These are phyloP conservation scores for Setophaga petechia DNA, from an alignment of 2,113 vertebrate species.

Conservation along the genomic window DNA sequence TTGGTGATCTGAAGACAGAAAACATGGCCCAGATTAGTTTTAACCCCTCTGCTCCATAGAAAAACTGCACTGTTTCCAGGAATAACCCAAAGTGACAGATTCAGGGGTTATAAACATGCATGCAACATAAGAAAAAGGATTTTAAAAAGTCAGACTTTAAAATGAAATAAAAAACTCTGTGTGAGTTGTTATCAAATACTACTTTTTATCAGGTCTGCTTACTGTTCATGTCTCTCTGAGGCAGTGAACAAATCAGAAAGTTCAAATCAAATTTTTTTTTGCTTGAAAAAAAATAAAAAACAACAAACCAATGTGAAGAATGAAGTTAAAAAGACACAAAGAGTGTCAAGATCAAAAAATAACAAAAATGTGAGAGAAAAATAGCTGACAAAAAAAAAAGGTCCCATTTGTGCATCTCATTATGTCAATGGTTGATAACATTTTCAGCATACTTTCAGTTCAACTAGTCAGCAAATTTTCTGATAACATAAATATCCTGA, in stretches of 20 bases:
- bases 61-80: not conserved
- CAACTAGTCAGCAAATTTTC: not conserved
- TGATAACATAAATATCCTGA: not conserved
- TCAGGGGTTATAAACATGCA: not conserved
- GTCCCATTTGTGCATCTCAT: not conserved
- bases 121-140: not conserved
- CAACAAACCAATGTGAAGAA: not conserved
- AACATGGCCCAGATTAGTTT: not conserved
- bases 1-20: not conserved
- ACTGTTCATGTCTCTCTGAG: not conserved
- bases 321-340: not conserved
- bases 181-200: not conserved
- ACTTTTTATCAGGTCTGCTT: not conserved
- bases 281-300: not conserved
- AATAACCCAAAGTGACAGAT: not conserved
- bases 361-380: not conserved
- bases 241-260: not conserved
- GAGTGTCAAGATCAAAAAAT: not conserved
- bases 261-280: not conserved
- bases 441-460: not conserved
- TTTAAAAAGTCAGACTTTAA: not conserved
- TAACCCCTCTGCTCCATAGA: not conserved
- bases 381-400: not conserved
- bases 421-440: not conserved
- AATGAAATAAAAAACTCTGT: not conserved